Conservation (phyloP, 2,797 vertebrate genomes). For the Pogonophryne albipinna region DNA sequence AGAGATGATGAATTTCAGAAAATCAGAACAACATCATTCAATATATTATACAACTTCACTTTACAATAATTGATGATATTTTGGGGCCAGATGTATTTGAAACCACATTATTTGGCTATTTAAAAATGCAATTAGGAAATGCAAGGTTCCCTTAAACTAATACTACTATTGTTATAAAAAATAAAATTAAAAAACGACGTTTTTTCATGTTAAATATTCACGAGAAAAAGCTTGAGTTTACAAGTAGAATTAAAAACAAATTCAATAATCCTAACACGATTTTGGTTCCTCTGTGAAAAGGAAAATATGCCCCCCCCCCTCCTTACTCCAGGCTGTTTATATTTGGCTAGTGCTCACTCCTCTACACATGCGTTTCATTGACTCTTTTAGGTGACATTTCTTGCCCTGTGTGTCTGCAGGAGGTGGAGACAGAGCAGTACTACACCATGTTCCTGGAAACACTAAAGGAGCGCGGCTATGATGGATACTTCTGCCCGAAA, state of each 20-base stretch:
- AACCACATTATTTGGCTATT: not conserved
- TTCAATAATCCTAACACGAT: no score
- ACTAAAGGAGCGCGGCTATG: constrained; percentile 95
- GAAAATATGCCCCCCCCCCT: not conserved
- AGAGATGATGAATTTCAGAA: no score
- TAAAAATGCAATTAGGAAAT: not conserved
- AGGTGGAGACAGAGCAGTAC: constrained; percentile 99
- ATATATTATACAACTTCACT: no score
- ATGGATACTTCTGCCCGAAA: constrained; percentile 98
- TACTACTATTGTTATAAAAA: no score
- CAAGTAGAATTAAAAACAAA: constrained; percentile 3
- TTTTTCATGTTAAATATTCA: not conserved
- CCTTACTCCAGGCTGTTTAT: not conserved
- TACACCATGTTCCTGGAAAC: constrained; percentile 96
- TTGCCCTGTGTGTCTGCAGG: constrained; percentile 79
- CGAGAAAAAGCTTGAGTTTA: not conserved
- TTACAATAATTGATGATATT: not conserved
- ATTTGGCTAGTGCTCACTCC: not conserved
- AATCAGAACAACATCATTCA: no score
- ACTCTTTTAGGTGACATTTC: not conserved
- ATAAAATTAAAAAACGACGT: no score
- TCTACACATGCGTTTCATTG: not conserved
- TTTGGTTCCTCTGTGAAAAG: not conserved
- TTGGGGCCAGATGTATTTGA: not conserved
- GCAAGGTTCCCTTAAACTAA: not conserved